Conservation (phyloP, 2,113 vertebrate species). For the Rhineura floridana region DNA sequence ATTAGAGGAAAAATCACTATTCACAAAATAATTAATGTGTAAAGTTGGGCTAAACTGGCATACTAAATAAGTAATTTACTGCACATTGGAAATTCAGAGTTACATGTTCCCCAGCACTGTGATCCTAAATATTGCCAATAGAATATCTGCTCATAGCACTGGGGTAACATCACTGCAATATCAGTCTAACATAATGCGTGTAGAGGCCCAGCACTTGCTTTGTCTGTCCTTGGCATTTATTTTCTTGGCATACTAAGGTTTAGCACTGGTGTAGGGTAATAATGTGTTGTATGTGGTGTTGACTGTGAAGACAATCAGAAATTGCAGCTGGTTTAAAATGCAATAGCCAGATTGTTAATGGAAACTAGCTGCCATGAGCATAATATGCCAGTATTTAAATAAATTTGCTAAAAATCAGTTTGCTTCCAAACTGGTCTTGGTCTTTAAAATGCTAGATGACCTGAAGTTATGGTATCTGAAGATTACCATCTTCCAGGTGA, state of each 20-base stretch:
- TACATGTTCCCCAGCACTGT: background rate
- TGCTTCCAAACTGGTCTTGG: background rate
- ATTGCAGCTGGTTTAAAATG: background rate
- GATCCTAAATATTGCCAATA: background rate
- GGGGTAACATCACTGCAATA: background rate
- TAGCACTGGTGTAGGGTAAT: background rate
- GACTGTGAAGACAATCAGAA: too few species aligned
- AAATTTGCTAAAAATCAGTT: background rate
- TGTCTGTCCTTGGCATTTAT: background rate
- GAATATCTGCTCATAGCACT: background rate
- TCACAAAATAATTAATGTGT: slow-evolving; percentile 21
- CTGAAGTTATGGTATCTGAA: background rate
- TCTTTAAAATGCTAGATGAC: background rate
- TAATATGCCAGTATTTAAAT: background rate
- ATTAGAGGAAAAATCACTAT: background rate
- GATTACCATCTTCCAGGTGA: background rate
- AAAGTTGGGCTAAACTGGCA: background rate
- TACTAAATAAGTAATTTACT: background rate
- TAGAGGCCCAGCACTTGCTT: background rate
- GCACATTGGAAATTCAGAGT: background rate
- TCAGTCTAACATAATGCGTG: background rate
- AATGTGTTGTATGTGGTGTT: too few species aligned
- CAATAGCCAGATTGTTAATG: background rate
- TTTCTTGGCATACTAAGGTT: background rate
- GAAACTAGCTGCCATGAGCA: background rate